Base-by-base conservation (phyloP, 2,113 vertebrate genomes). In the Tragelaphus imberbis region DNA sequence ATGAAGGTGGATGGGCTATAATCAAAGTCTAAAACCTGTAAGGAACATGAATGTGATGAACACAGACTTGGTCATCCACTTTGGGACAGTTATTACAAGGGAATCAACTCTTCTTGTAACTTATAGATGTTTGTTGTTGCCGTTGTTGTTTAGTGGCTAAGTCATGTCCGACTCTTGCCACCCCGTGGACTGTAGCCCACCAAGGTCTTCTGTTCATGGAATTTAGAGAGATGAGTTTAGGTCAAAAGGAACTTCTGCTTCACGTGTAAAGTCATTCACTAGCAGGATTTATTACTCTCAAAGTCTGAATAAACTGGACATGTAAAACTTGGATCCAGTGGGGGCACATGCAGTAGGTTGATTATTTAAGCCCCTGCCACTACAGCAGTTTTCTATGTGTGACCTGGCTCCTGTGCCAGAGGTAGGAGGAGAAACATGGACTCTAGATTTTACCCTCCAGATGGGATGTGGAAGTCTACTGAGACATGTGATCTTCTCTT, bases 181-280 rank as follows among this genome's bases (percentile, higher is more conserved):
- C 2, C 28, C 36, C 36, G 7, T 40, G 21, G 36, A 25, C 21
- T 13, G 13, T 25, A 75, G 21, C 68, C 11, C 0, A 0, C 68
- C 68, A 75, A 21, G 68, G 36, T 75, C 36, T 40, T 75, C 36
- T 25, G 36, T 44, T 40, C 68, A 40, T 75, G 68, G 36, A 19
- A 40, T 59, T 82, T 40, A 30, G 55, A 68, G 19, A 71, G 19
- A 1, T 49, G 27, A 47, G 23, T 40, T 40, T 79, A 88, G 44
- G 53, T 2, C 88, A 80, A 77, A 89, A n/a, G 55, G 15, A 94
- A 40, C 56, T 14, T n/a, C 14, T 51, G 23, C 7, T 92, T 44
- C n/a, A 33, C 15, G 21, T 49, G 5, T 30, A n/a, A 75, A 96
- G 6, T 55, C 28, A 30, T 61, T 87, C 23, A 13, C 58, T 86